Percentiles rank a stretch among this genome's conserved stretches.
These are phyloP conservation scores for Apamea crenata DNA, from an alignment of 2,888 invertebrate genomes.

Conservation along the genomic window DNA sequence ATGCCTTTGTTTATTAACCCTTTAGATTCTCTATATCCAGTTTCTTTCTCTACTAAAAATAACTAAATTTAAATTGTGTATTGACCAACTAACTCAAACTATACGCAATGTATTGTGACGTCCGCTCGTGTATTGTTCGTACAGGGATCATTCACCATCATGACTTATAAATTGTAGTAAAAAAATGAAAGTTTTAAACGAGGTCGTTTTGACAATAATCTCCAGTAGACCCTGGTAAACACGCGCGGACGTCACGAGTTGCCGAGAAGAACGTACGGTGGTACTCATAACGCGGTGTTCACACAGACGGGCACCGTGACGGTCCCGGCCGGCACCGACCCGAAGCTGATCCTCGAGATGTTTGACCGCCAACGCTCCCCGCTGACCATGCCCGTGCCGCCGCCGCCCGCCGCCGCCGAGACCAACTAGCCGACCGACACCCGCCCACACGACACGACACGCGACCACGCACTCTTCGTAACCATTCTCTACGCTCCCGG, in stretches of 20 bases:
- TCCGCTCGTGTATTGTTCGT: constrained; percentile 85
- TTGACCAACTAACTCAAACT: constrained; percentile 69
- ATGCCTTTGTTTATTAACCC: constrained; percentile 51
- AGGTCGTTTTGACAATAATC: constrained; percentile 55
- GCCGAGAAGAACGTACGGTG: constrained; percentile 87
- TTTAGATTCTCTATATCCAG: constrained; percentile 45
- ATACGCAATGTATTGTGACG: constrained; percentile 87
- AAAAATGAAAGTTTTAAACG: constrained; percentile 30
- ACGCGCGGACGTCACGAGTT: constrained; percentile 84
- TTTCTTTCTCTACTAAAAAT: constrained; percentile 51
- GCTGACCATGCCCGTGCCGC: constrained; percentile 84
- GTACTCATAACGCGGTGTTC: constrained; percentile 84
- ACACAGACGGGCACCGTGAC: constrained; percentile 89
- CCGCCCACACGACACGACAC: constrained; percentile 7
- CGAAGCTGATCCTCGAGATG: constrained; percentile 90
- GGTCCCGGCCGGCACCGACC: constrained; percentile 89
- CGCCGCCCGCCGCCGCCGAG: constrained; percentile 72
- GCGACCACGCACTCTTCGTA: constrained; percentile 36
- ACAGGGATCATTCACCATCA: constrained; percentile 69
- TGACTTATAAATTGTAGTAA: constrained; percentile 36
- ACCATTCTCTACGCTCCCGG: constrained; percentile 38
- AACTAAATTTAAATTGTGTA: constrained; percentile 57
- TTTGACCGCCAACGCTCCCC: constrained; percentile 88
- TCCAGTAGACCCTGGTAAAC: constrained; percentile 71
- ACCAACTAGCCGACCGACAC: constrained; percentile 68